These are phyloP conservation scores for Potamarius usumacintae DNA, from an alignment of 2,113 vertebrate genomes.

Conservation along the genomic window DNA sequence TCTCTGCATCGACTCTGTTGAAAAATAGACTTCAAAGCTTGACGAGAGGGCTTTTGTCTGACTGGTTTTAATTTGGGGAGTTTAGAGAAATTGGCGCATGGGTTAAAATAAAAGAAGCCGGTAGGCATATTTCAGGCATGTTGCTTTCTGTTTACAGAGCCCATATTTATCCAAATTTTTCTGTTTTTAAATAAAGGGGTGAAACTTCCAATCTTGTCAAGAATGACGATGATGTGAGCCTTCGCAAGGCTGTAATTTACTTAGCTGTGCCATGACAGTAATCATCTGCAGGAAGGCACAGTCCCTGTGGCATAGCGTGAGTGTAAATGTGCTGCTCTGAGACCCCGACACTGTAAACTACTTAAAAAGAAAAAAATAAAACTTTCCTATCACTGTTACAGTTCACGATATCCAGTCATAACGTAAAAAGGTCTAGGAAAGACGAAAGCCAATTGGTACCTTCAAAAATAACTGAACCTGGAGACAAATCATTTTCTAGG, in stretches of 20 bases:
- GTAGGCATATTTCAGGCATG: conserved; percentile 54
- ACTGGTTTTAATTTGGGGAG: conserved; percentile 56
- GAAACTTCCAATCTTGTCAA: conserved; percentile 52
- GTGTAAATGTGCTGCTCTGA: conserved; percentile 57
- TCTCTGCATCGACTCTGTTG: conserved; percentile 26
- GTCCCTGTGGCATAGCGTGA: conserved; percentile 67
- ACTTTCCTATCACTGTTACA: conserved; percentile 55
- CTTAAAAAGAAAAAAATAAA: neutral
- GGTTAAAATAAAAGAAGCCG: conserved; percentile 41
- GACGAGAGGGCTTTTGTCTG: conserved; percentile 26
- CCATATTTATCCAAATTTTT: conserved; percentile 65
- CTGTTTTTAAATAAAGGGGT: conserved; percentile 57
- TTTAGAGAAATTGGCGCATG: conserved; percentile 54
- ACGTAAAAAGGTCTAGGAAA: conserved; percentile 51
- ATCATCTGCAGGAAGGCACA: conserved; percentile 60
- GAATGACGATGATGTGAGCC: conserved; percentile 67
- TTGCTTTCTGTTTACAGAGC: conserved; percentile 60
- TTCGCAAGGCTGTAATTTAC: conserved; percentile 70
- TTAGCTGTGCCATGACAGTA: conserved; percentile 58
- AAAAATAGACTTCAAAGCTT: conserved; percentile 46
- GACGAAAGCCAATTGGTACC: conserved; percentile 47
- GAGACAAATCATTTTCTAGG: conserved; percentile 18
- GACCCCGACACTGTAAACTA: conserved; percentile 63
- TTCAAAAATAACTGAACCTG: conserved; percentile 50
- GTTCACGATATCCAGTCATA: conserved; percentile 55